These are phyloP conservation scores for Ctenoplectra terminalis DNA, from an alignment of 1,140 invertebrate genomes.

Conservation along the genomic window DNA sequence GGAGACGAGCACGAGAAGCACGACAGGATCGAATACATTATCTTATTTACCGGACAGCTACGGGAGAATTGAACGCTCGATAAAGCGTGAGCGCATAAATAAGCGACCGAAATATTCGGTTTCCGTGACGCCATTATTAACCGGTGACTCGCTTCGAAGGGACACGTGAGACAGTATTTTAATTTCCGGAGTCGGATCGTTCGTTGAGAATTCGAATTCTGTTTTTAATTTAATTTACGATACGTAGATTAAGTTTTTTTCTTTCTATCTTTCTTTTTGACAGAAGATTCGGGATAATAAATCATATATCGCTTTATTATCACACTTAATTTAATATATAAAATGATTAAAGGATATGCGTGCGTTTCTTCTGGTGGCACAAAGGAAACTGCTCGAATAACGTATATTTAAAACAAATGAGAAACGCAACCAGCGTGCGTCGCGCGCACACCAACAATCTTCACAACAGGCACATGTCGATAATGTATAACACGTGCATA, in stretches of 20 bases:
- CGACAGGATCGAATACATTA: slow-evolving; percentile 41
- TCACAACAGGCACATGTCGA: no score
- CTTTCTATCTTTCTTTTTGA: no score
- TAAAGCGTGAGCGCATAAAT: slow-evolving; percentile 44
- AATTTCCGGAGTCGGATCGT: not conserved
- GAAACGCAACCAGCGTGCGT: no score
- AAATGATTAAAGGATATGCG: no score
- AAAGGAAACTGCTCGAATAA: no score
- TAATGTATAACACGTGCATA: no score
- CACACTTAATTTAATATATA: no score
- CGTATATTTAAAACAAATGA: no score
- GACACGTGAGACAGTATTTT: not conserved
- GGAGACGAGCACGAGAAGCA: not conserved
- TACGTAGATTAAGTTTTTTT: not conserved
- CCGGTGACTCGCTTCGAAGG: not conserved
- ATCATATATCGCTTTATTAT: no score
- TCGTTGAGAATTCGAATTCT: not conserved
- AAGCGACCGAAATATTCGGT: slow-evolving; percentile 11
- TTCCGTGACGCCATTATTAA: slow-evolving; percentile 11
- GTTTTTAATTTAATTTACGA: not conserved
- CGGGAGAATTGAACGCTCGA: slow-evolving; percentile 24
- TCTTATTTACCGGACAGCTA: slow-evolving; percentile 34
- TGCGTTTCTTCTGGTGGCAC: no score
- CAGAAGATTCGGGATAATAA: no score
- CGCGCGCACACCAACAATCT: no score